Evolutionary conservation across 2,113 vertebrate species (phyloP).

Genomic region (Rhagologus leucostigma): DNA sequence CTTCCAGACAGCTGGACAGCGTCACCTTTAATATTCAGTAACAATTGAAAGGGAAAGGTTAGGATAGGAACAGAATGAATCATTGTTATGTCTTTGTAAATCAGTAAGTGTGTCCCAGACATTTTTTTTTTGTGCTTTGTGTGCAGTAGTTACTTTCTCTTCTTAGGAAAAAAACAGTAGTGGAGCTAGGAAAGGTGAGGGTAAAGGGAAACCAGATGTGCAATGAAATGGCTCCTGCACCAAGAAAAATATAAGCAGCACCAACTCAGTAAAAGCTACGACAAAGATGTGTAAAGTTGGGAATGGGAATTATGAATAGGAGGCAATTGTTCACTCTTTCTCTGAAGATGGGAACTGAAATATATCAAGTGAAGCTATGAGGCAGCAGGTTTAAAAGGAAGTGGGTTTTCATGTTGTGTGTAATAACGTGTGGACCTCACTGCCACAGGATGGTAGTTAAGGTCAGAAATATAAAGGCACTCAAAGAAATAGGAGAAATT

Average conservation of each 20-base stretch:
- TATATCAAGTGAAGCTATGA: background rate
- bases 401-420: background rate
- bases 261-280: background rate
- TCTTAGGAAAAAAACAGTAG: background rate
- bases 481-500: background rate
- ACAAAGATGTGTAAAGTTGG: background rate
- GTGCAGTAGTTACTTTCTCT: background rate
- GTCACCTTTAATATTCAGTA: background rate
- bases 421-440: background rate
- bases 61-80: background rate
- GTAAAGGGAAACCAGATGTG: background rate
- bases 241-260: background rate
- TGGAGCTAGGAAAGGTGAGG: background rate
- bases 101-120: background rate
- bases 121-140: background rate
- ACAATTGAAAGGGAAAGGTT: background rate
- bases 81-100: background rate
- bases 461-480: background rate
- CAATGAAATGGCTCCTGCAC: background rate
- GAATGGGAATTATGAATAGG: background rate
- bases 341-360: background rate
- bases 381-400: background rate
- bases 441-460: background rate
- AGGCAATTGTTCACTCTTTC: background rate
- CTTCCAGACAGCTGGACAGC: background rate